A percentile compares a stretch with the other conserved stretches of the same genome.
These are phyloP conservation scores for Palaemon carinicauda DNA, from an alignment of 1,140 invertebrate species.

Conservation along the genomic window DNA sequence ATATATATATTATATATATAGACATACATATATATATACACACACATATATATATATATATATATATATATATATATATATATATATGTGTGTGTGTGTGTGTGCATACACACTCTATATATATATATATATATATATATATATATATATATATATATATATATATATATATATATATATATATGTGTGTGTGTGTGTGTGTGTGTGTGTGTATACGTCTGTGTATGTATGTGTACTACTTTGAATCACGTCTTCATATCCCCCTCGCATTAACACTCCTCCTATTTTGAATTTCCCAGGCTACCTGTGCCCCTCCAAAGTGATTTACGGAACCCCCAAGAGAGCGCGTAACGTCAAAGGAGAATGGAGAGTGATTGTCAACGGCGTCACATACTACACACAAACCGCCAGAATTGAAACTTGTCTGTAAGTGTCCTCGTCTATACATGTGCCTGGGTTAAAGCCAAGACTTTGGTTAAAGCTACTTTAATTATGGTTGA, in stretches of 20 bases:
- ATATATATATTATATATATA: conserved; percentile 38
- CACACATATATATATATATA: conserved; percentile 24
- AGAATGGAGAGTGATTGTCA: conserved; percentile 59
- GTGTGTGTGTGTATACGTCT: no score
- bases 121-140: no score
- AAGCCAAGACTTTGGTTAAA: no score
- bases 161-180: no score
- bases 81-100: not conserved
- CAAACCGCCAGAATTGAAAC: conserved; percentile 58
- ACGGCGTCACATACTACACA: conserved; percentile 56
- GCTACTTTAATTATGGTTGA: no score
- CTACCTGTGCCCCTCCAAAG: conserved; percentile 57
- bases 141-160: no score
- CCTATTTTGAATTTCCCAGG: no score
- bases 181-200: no score
- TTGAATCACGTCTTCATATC: not conserved
- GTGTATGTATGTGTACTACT: no score
- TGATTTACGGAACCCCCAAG: conserved; percentile 42
- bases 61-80: conserved; percentile 29
- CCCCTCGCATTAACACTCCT: no score
- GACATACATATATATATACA: conserved; percentile 30
- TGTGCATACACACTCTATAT: no score
- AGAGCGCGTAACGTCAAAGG: conserved; percentile 60
- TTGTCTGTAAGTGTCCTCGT: conserved; percentile 29
- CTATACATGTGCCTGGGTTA: no score